phyloP scores from a whole-genome alignment of 2,797 vertebrate species.

The Simalia tracyae region DNA sequence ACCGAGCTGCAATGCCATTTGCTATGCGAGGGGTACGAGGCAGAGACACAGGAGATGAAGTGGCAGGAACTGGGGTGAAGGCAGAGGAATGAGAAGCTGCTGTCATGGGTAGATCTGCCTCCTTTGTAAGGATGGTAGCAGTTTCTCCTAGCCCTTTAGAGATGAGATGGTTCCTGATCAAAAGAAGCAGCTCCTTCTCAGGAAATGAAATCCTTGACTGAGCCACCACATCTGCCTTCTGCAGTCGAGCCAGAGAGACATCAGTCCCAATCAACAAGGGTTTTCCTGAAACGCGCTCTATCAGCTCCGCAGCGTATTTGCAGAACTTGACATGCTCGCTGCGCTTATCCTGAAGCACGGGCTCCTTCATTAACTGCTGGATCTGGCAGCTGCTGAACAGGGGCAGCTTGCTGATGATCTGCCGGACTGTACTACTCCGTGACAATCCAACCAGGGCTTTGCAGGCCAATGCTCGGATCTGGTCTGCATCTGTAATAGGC shows the following conservation, averaged over 20 bases:
- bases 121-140: conserved; percentile 87
- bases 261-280: conserved; percentile 93
- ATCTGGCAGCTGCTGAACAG: conserved; percentile 98
- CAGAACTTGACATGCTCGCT: conserved; percentile 98
- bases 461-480: conserved; percentile 93
- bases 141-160: conserved; percentile 94
- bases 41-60: conserved; percentile 83
- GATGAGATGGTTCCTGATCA: conserved; percentile 97
- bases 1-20: conserved; percentile 86
- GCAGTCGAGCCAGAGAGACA: conserved; percentile 92
- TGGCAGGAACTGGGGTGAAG: conserved; percentile 78
- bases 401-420: conserved; percentile 98
- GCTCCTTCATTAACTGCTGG: conserved; percentile 99
- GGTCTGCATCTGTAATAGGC: conserved; percentile 98
- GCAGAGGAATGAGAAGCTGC: conserved; percentile 84
- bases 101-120: conserved; percentile 95
- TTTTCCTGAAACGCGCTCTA: conserved; percentile 95
- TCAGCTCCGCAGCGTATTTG: conserved; percentile 94
- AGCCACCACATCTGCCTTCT: conserved; percentile 95
- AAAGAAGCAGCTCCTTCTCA: conserved; percentile 93
- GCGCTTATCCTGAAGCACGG: conserved; percentile 97
- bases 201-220: conserved; percentile 95
- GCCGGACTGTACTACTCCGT: conserved; percentile 89
- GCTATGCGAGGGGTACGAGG: conserved; percentile 92
- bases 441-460: conserved; percentile 96